These are phyloP conservation scores for Anolis sagrei DNA, from an alignment of 2,113 vertebrate species.

Conservation along the genomic window DNA sequence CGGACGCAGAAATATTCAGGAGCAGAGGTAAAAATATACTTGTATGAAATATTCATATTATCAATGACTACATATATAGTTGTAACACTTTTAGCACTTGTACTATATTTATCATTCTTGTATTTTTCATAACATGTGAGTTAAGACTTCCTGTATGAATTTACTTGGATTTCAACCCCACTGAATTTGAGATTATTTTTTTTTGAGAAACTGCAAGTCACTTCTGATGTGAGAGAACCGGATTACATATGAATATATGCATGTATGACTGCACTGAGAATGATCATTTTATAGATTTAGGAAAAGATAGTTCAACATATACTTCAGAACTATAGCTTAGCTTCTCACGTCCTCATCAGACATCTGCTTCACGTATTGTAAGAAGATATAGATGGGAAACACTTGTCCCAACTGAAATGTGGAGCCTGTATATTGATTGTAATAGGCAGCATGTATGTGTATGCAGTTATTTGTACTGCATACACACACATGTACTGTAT, in stretches of 20 bases:
- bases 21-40: conserved; percentile 85
- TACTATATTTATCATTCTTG: background rate
- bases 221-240: too few species aligned
- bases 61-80: background rate
- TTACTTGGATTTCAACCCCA: background rate
- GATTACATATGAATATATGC: background rate
- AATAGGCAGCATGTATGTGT: background rate
- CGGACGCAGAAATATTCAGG: conserved; percentile 89
- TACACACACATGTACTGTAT: too few species aligned
- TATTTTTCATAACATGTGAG: background rate
- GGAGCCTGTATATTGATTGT: background rate
- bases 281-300: background rate
- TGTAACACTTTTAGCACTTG: too few species aligned
- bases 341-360: background rate
- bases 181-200: background rate
- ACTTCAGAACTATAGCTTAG: background rate
- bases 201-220: too few species aligned
- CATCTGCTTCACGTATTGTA: background rate
- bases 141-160: background rate
- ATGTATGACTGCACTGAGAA: background rate
- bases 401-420: background rate
- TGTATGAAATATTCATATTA: background rate
- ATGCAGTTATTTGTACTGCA: background rate
- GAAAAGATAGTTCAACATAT: background rate
- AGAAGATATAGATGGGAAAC: background rate